Conservation (phyloP, 2,888 invertebrate species). For the Megamerina dolium region DNA sequence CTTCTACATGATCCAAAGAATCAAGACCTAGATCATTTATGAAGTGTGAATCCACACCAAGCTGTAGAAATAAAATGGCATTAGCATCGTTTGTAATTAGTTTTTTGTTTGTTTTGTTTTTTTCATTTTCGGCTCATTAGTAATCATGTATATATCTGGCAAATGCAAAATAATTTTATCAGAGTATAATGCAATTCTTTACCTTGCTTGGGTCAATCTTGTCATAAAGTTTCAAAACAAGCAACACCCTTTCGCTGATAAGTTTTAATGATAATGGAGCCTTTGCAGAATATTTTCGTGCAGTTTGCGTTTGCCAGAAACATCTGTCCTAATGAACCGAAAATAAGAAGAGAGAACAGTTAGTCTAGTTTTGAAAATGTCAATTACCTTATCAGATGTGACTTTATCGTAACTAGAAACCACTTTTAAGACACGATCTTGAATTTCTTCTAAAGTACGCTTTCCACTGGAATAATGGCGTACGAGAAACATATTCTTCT, state of each 20-base stretch:
- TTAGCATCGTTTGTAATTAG: slow-evolving; percentile 8
- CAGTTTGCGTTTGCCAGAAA: slow-evolving; percentile 55
- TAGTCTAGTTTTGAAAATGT: slow-evolving; percentile 24
- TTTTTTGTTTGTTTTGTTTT: not conserved
- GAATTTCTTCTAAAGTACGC: slow-evolving; percentile 60
- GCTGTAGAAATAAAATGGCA: slow-evolving; percentile 55
- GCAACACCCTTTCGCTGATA: slow-evolving; percentile 82
- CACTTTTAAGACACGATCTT: slow-evolving; percentile 79
- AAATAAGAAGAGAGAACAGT: slow-evolving; percentile 30
- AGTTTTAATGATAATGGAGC: slow-evolving; percentile 75
- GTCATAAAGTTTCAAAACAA: slow-evolving; percentile 96
- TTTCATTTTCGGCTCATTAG: slow-evolving; percentile 20
- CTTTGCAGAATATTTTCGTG: slow-evolving; percentile 69
- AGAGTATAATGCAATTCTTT: slow-evolving; percentile 38
- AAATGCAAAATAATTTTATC: slow-evolving; percentile 28
- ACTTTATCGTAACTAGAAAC: slow-evolving; percentile 86
- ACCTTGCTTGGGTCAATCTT: slow-evolving; percentile 93
- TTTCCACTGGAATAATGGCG: slow-evolving; percentile 47
- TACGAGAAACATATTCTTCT: slow-evolving; percentile 12
- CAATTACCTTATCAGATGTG: slow-evolving; percentile 71
- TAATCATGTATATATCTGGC: slow-evolving; percentile 26
- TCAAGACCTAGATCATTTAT: slow-evolving; percentile 96
- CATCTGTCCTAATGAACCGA: slow-evolving; percentile 39
- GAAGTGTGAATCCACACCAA: slow-evolving; percentile 90
- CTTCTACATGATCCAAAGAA: slow-evolving; percentile 97